Evolutionary conservation across 2,113 vertebrate species (phyloP).

Genomic region (Electrona antarctica): DNA sequence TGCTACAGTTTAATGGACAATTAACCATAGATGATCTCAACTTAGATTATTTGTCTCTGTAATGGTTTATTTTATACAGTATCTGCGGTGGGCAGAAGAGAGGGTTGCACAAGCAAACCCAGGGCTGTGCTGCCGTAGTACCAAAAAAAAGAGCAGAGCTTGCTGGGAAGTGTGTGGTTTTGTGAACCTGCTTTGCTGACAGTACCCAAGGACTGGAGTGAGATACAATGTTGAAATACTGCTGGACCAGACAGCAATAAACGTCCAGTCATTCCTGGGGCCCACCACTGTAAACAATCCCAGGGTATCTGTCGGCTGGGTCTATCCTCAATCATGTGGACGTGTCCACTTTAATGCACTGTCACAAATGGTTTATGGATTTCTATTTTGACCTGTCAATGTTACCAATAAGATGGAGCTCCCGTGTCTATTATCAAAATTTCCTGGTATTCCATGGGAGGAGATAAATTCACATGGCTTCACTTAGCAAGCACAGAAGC

Average conservation of each 20-base stretch:
- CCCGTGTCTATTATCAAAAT: conserved; percentile 51
- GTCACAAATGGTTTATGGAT: conserved; percentile 71
- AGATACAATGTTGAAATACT: conserved; percentile 76
- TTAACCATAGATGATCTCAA: conserved; percentile 50
- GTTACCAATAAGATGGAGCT: conserved; percentile 60
- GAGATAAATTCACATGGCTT: conserved; percentile 29
- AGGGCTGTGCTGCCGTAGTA: conserved; percentile 3
- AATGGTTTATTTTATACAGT: conserved; percentile 16
- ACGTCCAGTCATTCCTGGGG: conserved; percentile 66
- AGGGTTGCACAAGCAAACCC: conserved; percentile 10
- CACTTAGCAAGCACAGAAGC: conserved; percentile 1
- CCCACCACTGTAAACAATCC: conserved; percentile 76
- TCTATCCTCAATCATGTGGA: conserved; percentile 70
- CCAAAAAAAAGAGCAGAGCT: conserved; percentile 11
- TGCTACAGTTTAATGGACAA: conserved; percentile 45
- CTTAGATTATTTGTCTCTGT: conserved; percentile 12
- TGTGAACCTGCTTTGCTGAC: conserved; percentile 38
- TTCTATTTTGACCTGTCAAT: conserved; percentile 68
- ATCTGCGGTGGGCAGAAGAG: conserved; percentile 10
- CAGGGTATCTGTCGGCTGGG: conserved; percentile 65
- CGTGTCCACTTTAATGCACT: conserved; percentile 73
- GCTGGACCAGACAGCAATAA: conserved; percentile 73
- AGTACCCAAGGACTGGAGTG: conserved; percentile 66
- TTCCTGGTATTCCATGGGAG: conserved; percentile 45
- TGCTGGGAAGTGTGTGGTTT: conserved; percentile 28